Percentiles rank a stretch among this genome's conserved stretches.
Conservation (phyloP, 2,113 vertebrate genomes). For the Porphyrio hochstetteri region DNA sequence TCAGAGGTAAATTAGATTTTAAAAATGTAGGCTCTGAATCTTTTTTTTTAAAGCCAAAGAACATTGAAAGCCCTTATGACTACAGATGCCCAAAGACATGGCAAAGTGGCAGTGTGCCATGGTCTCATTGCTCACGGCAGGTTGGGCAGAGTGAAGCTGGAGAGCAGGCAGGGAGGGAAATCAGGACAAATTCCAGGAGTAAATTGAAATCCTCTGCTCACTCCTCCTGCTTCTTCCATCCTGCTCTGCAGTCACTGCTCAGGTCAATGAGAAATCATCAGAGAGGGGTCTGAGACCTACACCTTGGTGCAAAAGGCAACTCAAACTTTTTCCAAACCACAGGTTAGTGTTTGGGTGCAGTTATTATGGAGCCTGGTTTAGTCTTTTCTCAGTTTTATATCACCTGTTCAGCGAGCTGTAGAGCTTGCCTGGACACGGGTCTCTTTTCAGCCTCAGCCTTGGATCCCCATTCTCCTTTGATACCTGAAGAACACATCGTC, state of each 20-base stretch:
- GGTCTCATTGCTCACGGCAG: conserved; percentile 6
- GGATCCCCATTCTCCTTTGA: background rate
- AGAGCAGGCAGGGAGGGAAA: conserved; percentile 20
- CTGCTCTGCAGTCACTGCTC: background rate
- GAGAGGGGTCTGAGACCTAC: background rate
- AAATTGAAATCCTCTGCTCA: background rate
- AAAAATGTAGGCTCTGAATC: background rate
- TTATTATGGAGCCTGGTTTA: background rate
- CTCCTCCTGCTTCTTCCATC: background rate
- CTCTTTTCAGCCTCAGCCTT: background rate
- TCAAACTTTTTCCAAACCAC: background rate
- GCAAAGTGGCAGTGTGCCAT: conserved; percentile 8
- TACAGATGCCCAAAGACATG: conserved; percentile 34
- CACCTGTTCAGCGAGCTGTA: fast-evolving
- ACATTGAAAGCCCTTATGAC: background rate
- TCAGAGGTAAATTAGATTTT: conserved; percentile 19
- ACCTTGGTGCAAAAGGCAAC: background rate
- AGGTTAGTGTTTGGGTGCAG: background rate
- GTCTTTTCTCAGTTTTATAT: background rate
- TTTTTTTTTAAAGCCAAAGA: background rate
- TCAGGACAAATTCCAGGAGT: background rate
- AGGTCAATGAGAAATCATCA: background rate
- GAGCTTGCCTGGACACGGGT: background rate
- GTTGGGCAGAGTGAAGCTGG: background rate
- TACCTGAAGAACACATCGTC: background rate